Percentiles rank a stretch among this genome's conserved stretches.
Evolutionary conservation across 92 coral and sea anemone species (phyloP).

Genomic region (Zoanthus gigantus): DNA sequence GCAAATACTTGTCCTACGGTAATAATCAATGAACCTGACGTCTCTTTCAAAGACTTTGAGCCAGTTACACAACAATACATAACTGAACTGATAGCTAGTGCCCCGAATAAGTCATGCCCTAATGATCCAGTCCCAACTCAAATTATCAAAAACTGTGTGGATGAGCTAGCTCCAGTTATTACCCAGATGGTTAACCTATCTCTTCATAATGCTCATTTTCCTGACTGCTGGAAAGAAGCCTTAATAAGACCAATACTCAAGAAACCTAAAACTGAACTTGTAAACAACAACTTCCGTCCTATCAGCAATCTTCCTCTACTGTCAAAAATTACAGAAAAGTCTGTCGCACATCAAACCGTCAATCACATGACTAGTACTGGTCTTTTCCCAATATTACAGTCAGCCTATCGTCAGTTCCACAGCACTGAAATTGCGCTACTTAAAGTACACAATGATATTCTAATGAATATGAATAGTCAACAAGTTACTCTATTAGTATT

Average conservation of each 20-base stretch:
- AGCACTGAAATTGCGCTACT: not conserved
- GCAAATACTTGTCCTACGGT: not conserved
- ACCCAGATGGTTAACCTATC: constrained; percentile 21
- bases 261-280: constrained; percentile 24
- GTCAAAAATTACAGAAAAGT: constrained; percentile 35
- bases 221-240: constrained; percentile 48
- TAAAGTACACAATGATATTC: not conserved
- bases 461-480: constrained; percentile 15
- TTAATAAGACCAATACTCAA: constrained; percentile 15
- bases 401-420: constrained; percentile 37
- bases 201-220: constrained; percentile 10
- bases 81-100: not conserved
- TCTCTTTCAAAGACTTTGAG: constrained; percentile 31
- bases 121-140: constrained; percentile 40
- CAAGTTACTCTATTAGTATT: constrained; percentile 38
- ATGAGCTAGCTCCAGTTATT: constrained; percentile 23
- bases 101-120: constrained; percentile 14
- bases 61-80: constrained; percentile 9
- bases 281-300: constrained; percentile 21
- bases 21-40: not conserved
- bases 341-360: constrained; percentile 39
- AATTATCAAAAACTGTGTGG: constrained; percentile 5
- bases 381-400: constrained; percentile 34
- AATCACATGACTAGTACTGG: constrained; percentile 11
- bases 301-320: constrained; percentile 35